These are phyloP conservation scores for Geopemphigus sp. DNA, from an alignment of 1,140 invertebrate species.

Conservation along the genomic window DNA sequence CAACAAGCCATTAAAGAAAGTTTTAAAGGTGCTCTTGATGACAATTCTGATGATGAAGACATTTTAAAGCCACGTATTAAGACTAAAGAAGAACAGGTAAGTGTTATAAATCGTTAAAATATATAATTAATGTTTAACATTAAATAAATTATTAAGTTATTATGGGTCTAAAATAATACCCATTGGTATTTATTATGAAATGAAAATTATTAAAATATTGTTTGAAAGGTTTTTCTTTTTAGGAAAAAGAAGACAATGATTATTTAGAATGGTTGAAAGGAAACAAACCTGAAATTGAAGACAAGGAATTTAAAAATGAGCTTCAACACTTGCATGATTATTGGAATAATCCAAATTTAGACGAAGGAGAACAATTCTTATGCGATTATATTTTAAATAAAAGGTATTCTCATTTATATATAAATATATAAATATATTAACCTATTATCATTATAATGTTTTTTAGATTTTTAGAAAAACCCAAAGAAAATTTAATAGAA, in stretches of 20 bases:
- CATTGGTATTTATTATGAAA: too few relatives aligned
- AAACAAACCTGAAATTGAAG: conserved; percentile 65
- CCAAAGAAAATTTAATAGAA: conserved; percentile 68
- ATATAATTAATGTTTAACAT: not conserved
- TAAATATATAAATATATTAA: not conserved
- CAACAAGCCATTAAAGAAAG: conserved; percentile 68
- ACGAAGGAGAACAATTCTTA: conserved; percentile 82
- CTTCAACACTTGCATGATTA: conserved; percentile 75
- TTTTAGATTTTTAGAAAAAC: conserved; percentile 59
- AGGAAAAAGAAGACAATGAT: conserved; percentile 66
- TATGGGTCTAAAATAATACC: too few relatives aligned
- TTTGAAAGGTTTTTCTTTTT: not conserved
- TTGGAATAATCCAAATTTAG: conserved; percentile 80
- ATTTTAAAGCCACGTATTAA: conserved; percentile 56
- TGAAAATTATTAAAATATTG: not conserved
- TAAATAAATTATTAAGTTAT: not conserved
- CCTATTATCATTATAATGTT: not conserved
- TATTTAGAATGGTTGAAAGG: conserved; percentile 82
- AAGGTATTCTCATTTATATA: conserved; percentile 58
- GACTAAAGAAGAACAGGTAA: conserved; percentile 65
- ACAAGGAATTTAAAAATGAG: conserved; percentile 64
- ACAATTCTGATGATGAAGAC: conserved; percentile 58
- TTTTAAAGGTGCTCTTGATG: conserved; percentile 61
- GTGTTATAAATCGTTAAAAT: conserved; percentile 46
- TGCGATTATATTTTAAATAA: conserved; percentile 91